Base-by-base conservation (phyloP, 2,113 vertebrate species). In the Tragelaphus strepsiceros region DNA sequence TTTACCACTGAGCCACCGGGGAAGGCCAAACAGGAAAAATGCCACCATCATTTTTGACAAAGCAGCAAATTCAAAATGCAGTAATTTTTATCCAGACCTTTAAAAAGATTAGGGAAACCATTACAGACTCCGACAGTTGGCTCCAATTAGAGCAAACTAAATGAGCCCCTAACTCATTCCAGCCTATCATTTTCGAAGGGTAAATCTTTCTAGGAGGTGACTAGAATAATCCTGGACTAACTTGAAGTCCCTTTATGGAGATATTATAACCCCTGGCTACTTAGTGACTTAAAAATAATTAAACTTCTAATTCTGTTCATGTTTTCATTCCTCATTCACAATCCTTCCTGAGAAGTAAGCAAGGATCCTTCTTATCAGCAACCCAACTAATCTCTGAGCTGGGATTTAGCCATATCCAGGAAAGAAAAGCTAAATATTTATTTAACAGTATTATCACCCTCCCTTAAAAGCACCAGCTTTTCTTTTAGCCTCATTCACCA, bases 371-470 rank as follows among this genome's bases (percentile, higher is more conserved):
- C n/a, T 78, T 88, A 53, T 77, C 30, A 67, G n/a, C 21, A 64
- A 10, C 82, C 43, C 53, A 64, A 30, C 7, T 90, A 30, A 88
- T 26, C 54, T 77, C 54, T 67, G 56, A 90, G 35, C 43, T 35
- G 87, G 30, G 22, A 88, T 46, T 59, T 32, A 91, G 28, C 87
- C 32, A 59, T 46, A 19, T 49, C 78, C 64, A 81, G 35, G 53
- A 17, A 19, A 64, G 16, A 91, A 92, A 83, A 64, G 22, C 39
- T 92, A 92, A 92, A 88, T 64, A 89, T 91, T 82, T 85, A 97
- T 82, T 94, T 95, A 88, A 88, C 78, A 93, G 39, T 77, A 85
- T 96, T 91, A 85, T 88, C 96, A 86, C 86, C 59, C 94, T 90
- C 77, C 54, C 71, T 93, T 82, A 61, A 77, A 58, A 56, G 28